Percentiles rank a stretch among this genome's conserved stretches.
phyloP scores from a whole-genome alignment of 2,797 vertebrate species.

The Lophius americanus region DNA sequence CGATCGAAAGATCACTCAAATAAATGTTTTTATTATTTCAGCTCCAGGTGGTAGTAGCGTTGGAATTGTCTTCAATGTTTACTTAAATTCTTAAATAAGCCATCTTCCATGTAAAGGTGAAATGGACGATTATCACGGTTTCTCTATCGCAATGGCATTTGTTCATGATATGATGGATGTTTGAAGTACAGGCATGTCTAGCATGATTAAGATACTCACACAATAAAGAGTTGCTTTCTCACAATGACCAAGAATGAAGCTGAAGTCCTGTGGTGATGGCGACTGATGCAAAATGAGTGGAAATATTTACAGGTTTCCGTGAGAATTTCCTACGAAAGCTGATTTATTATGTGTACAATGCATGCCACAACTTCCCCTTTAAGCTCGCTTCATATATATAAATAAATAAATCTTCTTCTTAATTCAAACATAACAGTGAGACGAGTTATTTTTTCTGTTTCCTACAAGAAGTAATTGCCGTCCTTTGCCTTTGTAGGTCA shows the following conservation, averaged over 20 bases:
- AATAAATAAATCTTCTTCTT: constrained; percentile 35
- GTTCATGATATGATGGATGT: neutral
- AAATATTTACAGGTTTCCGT: constrained; percentile 44
- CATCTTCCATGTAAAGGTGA: neutral
- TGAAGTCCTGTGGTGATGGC: constrained; percentile 16
- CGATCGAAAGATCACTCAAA: neutral
- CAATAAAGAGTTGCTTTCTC: neutral
- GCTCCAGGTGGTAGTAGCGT: neutral
- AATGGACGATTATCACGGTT: neutral
- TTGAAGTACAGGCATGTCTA: neutral
- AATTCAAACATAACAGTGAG: constrained; percentile 40
- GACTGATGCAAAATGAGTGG: constrained; percentile 55
- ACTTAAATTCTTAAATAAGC: neutral
- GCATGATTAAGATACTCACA: neutral
- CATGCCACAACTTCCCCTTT: constrained; percentile 40
- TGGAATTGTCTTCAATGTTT: neutral
- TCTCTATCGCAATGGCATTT: neutral
- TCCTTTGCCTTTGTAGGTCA: constrained; percentile 77
- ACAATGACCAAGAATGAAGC: constrained; percentile 34
- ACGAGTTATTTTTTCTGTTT: constrained; percentile 37
- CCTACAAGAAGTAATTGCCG: constrained; percentile 70
- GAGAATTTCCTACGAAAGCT: constrained; percentile 32
- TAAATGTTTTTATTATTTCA: neutral
- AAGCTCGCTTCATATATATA: constrained; percentile 4
- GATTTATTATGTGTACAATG: constrained; percentile 30